phyloP scores from a whole-genome alignment of 64 coral and sea anemone genomes.

The Montipora sp. region DNA sequence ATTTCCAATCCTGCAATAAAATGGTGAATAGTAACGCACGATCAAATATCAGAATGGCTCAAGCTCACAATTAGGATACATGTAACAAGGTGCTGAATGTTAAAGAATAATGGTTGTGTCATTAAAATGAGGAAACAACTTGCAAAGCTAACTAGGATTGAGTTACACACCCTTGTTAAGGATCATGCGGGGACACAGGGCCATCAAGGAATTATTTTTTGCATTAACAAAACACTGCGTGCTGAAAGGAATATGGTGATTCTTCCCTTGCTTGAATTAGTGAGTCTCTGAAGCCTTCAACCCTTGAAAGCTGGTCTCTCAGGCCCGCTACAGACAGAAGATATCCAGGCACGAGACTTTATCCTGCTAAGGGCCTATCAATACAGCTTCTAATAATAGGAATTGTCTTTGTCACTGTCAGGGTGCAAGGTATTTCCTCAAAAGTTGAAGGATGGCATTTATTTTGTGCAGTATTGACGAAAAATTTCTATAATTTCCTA shows the following conservation, averaged over 20 bases:
- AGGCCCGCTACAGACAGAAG: too few species aligned
- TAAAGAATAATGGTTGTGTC: background rate
- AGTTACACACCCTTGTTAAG: background rate
- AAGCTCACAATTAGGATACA: background rate
- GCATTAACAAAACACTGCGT: background rate
- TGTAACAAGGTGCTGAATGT: background rate
- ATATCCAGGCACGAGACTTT: too few species aligned
- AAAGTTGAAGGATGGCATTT: background rate
- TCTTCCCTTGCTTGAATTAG: too few species aligned
- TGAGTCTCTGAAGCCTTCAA: too few species aligned
- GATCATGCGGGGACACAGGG: background rate
- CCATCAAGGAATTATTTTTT: background rate
- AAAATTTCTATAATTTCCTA: conserved; percentile 23
- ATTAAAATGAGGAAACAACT: background rate
- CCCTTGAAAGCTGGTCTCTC: too few species aligned
- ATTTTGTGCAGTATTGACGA: background rate
- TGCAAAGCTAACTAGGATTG: background rate
- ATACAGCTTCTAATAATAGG: too few species aligned
- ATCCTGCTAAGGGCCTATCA: too few species aligned
- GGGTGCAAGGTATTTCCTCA: background rate
- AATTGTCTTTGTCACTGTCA: background rate
- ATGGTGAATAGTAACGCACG: background rate
- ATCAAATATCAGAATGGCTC: too few species aligned
- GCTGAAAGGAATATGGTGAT: too few species aligned
- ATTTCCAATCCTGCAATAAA: conserved; percentile 64